Base-by-base conservation (phyloP, 1,140 invertebrate genomes). In the Musca domestica region DNA sequence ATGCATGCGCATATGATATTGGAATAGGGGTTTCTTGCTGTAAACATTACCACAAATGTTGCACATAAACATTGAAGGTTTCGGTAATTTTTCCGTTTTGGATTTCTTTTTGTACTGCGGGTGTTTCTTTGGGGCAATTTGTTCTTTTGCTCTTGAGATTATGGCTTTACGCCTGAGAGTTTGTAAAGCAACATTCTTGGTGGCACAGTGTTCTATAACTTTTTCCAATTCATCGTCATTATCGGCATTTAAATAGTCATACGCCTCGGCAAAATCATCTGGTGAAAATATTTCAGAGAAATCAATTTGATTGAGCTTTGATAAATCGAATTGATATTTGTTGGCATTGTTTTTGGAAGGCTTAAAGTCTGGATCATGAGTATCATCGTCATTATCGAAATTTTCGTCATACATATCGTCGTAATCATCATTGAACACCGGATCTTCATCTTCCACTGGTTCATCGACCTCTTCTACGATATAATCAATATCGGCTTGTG, bases 1-100 rank as follows among this genome's bases (percentile, higher is more conserved):
- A 41, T 80, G 78, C 4, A 70, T 64, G 19, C 67, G 73, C 76
- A 77, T 74, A 34, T 80, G 78, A 20, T 72, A 68, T 0, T 67
- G 73, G 52, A 76, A 80, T 0, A 66, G 7, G 0, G 75, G 68
- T 63, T 74, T 76, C 34, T 76, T 78, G 1, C 66, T 58, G 56
- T 71, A 78, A 14, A 77, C 68, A 65, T 80, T 76, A 7, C 77
- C 75, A 30, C 78, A 80, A 3, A 80, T 48, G 19, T 61, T 73
- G 41, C 78, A 80, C 64, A 73, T 72, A 25, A 65, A 68, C 12
- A 61, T 63, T 25, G 67, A 47, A 17, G 67, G 70, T 20, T 54
- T 63, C 0, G 65, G 52, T 48, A 61, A 61, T 22, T 67, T 68
- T 41, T 46, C 51, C 19, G 30, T 12, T 1, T 25, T 23, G 22